A percentile compares a stretch with the other conserved stretches of the same genome.
These are phyloP conservation scores for Bothrops jararaca DNA, from an alignment of 2,113 vertebrate genomes.

Conservation along the genomic window DNA sequence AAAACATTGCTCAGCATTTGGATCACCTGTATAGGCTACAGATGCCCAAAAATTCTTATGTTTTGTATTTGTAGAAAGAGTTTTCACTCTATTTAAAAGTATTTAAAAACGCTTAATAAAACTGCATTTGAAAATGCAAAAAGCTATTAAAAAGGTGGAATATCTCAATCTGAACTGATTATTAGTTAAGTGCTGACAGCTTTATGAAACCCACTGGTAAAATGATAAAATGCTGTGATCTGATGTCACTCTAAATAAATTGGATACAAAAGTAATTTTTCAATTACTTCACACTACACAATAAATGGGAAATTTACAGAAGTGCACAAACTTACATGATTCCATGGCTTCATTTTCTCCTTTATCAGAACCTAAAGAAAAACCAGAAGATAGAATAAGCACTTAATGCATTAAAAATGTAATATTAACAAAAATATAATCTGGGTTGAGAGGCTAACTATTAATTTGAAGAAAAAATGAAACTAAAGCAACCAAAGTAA, in stretches of 20 bases:
- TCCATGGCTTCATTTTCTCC: constrained; percentile 92
- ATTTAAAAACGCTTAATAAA: neutral
- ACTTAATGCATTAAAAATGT: neutral
- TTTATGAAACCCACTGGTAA: neutral
- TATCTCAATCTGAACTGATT: neutral
- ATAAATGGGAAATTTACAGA: neutral
- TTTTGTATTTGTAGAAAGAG: neutral
- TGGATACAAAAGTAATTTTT: neutral
- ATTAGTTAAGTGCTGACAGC: neutral
- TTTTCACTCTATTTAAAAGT: neutral
- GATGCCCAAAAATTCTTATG: neutral
- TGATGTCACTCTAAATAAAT: neutral
- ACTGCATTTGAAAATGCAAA: neutral
- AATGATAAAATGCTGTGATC: neutral
- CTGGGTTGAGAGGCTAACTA: neutral
- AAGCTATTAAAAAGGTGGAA: neutral
- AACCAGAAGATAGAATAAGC: constrained; percentile 4
- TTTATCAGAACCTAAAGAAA: constrained; percentile 87
- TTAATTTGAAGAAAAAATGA: neutral
- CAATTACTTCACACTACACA: rapidly evolving
- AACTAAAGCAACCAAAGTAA: neutral
- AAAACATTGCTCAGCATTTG: neutral
- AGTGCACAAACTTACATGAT: constrained; percentile 81
- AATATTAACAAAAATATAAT: neutral
- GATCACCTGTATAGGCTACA: neutral